phyloP scores from a whole-genome alignment of 2,113 vertebrate genomes.

The Candoia aspera region DNA sequence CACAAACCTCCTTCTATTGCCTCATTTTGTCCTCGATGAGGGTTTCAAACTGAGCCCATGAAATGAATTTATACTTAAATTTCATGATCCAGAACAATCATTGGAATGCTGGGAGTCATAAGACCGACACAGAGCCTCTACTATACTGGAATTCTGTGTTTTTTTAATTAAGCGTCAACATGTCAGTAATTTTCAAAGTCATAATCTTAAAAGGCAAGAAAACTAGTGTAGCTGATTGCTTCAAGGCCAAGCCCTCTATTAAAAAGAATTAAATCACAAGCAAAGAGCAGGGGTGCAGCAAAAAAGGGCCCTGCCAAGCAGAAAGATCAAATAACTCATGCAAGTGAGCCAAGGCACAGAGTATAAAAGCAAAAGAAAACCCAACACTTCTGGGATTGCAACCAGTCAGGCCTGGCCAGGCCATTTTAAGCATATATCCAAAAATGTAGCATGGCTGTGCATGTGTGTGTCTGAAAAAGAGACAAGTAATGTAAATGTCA shows the following conservation, averaged over 20 bases:
- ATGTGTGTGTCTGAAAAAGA: neutral
- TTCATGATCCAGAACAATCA: neutral
- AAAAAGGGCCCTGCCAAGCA: neutral
- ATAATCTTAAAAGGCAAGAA: neutral
- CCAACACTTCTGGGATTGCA: neutral
- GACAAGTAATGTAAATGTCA: too few species aligned
- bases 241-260: neutral
- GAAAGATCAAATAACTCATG: constrained; percentile 14
- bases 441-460: neutral
- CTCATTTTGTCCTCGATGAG: constrained; percentile 37
- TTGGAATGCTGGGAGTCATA: neutral
- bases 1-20: constrained; percentile 37
- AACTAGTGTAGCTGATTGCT: neutral
- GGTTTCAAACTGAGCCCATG: constrained; percentile 45
- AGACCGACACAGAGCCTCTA: too few species aligned
- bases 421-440: neutral
- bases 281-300: neutral
- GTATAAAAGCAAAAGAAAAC: neutral
- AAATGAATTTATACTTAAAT: constrained; percentile 19
- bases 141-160: constrained; percentile 7
- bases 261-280: neutral
- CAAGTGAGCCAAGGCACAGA: constrained; percentile 19
- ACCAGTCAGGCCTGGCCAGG: neutral
- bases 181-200: neutral
- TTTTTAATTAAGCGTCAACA: constrained; percentile 28